phyloP scores from a whole-genome alignment of 2,113 vertebrate species.

The Corydoras maculifer region DNA sequence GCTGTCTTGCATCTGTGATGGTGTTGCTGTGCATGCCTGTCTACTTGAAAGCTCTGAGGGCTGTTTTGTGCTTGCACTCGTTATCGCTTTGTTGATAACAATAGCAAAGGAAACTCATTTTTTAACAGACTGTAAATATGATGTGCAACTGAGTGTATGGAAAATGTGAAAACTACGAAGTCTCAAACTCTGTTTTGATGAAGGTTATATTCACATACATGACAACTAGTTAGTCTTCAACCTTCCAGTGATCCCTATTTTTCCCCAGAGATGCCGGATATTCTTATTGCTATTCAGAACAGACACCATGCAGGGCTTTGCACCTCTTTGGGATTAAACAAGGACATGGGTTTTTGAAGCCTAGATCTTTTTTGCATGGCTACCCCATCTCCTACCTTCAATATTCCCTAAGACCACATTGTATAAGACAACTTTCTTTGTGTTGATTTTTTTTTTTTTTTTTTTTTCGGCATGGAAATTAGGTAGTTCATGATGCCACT shows the following conservation, averaged over 20 bases:
- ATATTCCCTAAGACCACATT: conserved; percentile 55
- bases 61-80: background rate
- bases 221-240: conserved; percentile 66
- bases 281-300: conserved; percentile 72
- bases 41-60: background rate
- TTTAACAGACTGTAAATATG: background rate
- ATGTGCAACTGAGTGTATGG: conserved; percentile 19
- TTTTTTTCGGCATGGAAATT: conserved; percentile 70
- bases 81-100: background rate
- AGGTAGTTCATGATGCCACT: conserved; percentile 55
- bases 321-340: conserved; percentile 70
- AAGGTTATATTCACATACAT: conserved; percentile 43
- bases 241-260: conserved; percentile 64
- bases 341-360: conserved; percentile 62
- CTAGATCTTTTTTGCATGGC: conserved; percentile 72
- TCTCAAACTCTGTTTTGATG: conserved; percentile 12
- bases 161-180: conserved; percentile 17
- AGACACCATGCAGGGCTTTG: conserved; percentile 56
- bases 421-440: conserved; percentile 69
- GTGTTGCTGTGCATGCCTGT: conserved; percentile 3
- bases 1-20: background rate
- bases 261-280: conserved; percentile 52
- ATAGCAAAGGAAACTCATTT: background rate
- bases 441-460: too few species aligned
- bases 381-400: conserved; percentile 5